Evolutionary conservation across 2,113 vertebrate genomes (phyloP).

Genomic region (Ictidomys tridecemlineatus): DNA sequence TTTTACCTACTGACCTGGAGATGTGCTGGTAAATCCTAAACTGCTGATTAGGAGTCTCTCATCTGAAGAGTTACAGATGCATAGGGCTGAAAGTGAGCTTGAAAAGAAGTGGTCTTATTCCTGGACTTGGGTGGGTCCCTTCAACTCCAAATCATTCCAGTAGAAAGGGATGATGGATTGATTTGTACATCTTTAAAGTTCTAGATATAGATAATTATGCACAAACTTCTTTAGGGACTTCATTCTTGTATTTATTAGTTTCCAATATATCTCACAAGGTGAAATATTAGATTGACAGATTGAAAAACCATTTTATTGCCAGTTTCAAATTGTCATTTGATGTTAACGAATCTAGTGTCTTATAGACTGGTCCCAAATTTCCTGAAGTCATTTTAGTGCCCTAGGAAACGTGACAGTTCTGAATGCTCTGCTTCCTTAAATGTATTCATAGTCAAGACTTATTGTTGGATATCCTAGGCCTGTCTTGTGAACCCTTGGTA

Average conservation of each 20-base stretch:
- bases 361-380: not conserved
- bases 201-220: not conserved
- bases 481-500: constrained; percentile 38
- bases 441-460: not conserved
- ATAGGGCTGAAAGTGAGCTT: not conserved
- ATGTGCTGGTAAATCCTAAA: not conserved
- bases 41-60: not conserved
- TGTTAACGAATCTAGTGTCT: constrained; percentile 2
- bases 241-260: constrained; percentile 29
- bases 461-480: not conserved
- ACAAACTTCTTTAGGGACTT: not conserved
- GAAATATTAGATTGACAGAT: not conserved
- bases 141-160: not conserved
- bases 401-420: not conserved
- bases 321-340: not conserved
- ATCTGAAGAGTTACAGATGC: constrained; percentile 14
- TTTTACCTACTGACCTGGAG: not conserved
- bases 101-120: constrained; percentile 16
- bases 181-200: not conserved
- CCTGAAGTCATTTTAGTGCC: not conserved
- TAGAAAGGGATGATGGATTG: constrained; percentile 19
- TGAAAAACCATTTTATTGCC: constrained; percentile 32
- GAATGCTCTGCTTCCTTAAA: not conserved
- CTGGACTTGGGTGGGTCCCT: not conserved
- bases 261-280: constrained; percentile 20